Percentiles rank a stretch among this genome's conserved stretches.
These are phyloP conservation scores for Proteles cristata DNA, from an alignment of 2,113 vertebrate species.

Conservation along the genomic window DNA sequence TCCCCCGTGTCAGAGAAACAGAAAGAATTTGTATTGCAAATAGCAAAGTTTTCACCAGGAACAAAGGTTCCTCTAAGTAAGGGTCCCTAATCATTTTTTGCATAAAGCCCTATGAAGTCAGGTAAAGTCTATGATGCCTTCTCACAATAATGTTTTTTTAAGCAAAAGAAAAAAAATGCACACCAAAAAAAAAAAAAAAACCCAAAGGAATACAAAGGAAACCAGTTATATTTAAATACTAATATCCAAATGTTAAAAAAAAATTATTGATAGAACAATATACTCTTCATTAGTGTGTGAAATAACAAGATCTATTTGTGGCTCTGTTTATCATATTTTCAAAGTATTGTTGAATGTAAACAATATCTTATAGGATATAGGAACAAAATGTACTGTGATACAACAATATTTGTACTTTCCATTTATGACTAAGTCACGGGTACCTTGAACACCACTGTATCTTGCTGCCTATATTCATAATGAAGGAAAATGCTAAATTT, in stretches of 20 bases:
- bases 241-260: conserved; percentile 22
- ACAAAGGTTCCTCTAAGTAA: neutral
- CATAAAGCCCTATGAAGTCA: neutral
- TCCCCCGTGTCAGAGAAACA: conserved; percentile 75
- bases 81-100: neutral
- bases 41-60: conserved; percentile 44
- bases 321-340: neutral
- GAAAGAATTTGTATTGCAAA: conserved; percentile 62
- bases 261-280: neutral
- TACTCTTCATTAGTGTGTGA: conserved; percentile 14
- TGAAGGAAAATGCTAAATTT: conserved; percentile 45
- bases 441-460: neutral
- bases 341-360: neutral
- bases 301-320: neutral
- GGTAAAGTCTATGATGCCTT: neutral
- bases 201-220: neutral
- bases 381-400: neutral
- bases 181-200: neutral
- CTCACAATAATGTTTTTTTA: neutral
- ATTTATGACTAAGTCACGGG: neutral
- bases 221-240: conserved; percentile 37
- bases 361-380: neutral
- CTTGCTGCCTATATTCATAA: conserved; percentile 3
- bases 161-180: neutral
- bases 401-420: conserved; percentile 50